These are phyloP conservation scores for Lutjanus erythropterus DNA, from an alignment of 2,113 vertebrate species.

Conservation along the genomic window DNA sequence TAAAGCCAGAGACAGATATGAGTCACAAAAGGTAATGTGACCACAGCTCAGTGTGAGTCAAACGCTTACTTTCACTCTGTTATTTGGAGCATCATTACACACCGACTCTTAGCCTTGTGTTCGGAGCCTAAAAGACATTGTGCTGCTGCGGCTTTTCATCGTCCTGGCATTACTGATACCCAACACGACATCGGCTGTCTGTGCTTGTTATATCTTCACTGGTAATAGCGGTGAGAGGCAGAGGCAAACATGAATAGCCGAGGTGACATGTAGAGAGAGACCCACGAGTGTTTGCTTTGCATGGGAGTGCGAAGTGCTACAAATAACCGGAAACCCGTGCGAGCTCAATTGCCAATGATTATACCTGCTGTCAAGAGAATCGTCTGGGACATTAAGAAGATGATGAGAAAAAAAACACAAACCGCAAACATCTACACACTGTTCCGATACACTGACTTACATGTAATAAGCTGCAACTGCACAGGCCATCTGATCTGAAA, in stretches of 20 bases:
- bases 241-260: constrained; percentile 42
- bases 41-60: constrained; percentile 30
- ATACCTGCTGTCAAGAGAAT: constrained; percentile 60
- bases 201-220: constrained; percentile 38
- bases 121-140: constrained; percentile 31
- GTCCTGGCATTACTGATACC: constrained; percentile 44
- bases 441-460: constrained; percentile 9
- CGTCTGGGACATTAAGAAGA: constrained; percentile 12
- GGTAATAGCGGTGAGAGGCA: constrained; percentile 33
- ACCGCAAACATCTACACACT: neutral
- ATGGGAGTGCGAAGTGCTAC: constrained; percentile 16
- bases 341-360: constrained; percentile 57
- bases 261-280: constrained; percentile 38
- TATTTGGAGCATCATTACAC: constrained; percentile 57
- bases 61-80: constrained; percentile 32
- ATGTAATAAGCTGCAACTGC: constrained; percentile 20
- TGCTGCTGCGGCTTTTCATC: constrained; percentile 49
- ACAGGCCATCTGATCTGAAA: constrained; percentile 17
- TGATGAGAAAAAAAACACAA: constrained; percentile 3
- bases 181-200: constrained; percentile 53
- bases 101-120: constrained; percentile 22
- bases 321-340: constrained; percentile 48
- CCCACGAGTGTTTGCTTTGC: constrained; percentile 52
- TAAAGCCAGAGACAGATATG: constrained; percentile 27
- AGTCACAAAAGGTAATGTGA: constrained; percentile 45